A percentile compares a stretch with the other conserved stretches of the same genome.
phyloP scores from a whole-genome alignment of 2,113 vertebrate species.

The Callochromis pleurospilus region DNA sequence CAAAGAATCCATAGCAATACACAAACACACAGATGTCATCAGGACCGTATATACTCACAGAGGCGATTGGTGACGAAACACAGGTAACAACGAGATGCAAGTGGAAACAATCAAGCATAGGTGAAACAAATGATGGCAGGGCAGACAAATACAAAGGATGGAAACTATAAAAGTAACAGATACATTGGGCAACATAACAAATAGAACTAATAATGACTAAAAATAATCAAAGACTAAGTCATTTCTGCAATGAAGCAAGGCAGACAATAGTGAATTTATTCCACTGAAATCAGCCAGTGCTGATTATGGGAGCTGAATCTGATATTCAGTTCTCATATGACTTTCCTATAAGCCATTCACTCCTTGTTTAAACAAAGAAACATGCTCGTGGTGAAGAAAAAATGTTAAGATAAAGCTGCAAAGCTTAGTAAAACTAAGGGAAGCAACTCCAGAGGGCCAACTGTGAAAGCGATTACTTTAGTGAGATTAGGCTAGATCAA shows the following conservation, averaged over 20 bases:
- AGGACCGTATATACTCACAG: not conserved
- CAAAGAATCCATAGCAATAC: not conserved
- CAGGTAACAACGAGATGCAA: not conserved
- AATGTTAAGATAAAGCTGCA: not conserved
- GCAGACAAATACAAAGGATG: not conserved
- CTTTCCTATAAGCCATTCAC: not conserved
- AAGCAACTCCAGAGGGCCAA: not conserved
- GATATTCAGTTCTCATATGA: not conserved
- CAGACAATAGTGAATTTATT: not conserved
- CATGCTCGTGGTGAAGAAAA: not conserved
- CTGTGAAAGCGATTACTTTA: slow-evolving; percentile 4
- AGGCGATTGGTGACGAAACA: not conserved
- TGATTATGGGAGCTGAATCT: not conserved
- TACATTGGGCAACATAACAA: not conserved
- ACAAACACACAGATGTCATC: not conserved
- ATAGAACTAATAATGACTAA: not conserved
- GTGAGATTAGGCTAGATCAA: slow-evolving; percentile 35
- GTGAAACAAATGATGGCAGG: not conserved
- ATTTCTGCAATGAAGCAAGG: not conserved
- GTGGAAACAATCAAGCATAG: not conserved
- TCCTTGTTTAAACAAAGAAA: not conserved
- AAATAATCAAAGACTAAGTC: not conserved
- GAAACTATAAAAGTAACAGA: not conserved
- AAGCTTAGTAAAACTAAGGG: not conserved
- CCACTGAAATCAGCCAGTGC: not conserved